Base-by-base conservation (phyloP, 2,113 vertebrate genomes). In the Taurulus bubalis region DNA sequence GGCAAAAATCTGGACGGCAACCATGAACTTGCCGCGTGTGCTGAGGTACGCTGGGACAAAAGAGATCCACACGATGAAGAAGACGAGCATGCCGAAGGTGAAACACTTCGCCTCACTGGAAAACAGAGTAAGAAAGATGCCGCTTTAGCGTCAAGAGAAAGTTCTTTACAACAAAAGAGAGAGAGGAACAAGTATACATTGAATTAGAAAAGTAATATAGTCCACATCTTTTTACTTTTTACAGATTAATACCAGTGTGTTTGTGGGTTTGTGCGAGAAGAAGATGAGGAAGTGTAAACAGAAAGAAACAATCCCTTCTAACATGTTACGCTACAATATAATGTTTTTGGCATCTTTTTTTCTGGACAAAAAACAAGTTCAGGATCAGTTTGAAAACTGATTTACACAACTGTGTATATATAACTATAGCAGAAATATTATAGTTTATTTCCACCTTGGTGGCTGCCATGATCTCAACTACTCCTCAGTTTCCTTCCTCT, bases 21-120 rank as follows among this genome's bases (percentile, higher is more conserved):
- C 96, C 94, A 97, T 96, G 91, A 97, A 97, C 86, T 96, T 97
- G 30, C 96, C 96, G 4, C 95, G 95, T 0, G 96, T 97, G 94
- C 95, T 97, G 80, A 98, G 90, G 79, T 96, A 97, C n/a, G 96
- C 96, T 0, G 96, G 96, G 28, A 97, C 95, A 12, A 97, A 97
- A 64, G 96, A 97, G 91, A 96, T 96, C 95, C 96, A 98, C 79
- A 97, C 92, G 0, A 97, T 96, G 88, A 97, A 97, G 91, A 97
- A 96, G 60, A 96, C 95, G 86, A 97, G 89, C 95, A 97, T 95
- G 76, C 95, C 94, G 62, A 97, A 97, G 38, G 95, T 96, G 85
- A 97, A 56, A 18, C 94, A 92, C 90, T 97, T 97, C 0, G 92
- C 96, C 86, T 97, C 96, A 6, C 96, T 94, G 85, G 32, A 71